Evolutionary conservation across 1,140 invertebrate species (phyloP).

Genomic region (Potamilus streckersoni): DNA sequence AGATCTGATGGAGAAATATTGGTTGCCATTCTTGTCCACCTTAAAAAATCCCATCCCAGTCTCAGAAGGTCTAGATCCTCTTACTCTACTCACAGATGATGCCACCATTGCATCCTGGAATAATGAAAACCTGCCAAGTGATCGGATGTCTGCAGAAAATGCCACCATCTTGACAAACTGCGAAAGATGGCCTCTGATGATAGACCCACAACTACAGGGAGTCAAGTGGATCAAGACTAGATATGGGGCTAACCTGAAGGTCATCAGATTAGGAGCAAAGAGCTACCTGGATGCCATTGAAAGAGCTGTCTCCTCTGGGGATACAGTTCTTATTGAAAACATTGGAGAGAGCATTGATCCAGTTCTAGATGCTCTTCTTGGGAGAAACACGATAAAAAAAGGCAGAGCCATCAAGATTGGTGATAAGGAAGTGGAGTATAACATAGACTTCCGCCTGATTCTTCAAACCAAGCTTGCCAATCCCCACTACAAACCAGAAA

Average conservation of each 20-base stretch:
- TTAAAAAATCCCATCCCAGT: constrained; percentile 82
- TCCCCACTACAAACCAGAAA: constrained; percentile 98
- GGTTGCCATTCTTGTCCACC: constrained; percentile 74
- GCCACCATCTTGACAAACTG: constrained; percentile 94
- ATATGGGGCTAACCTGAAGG: constrained; percentile 83
- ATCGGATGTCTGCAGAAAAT: constrained; percentile 97
- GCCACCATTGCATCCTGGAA: constrained; percentile 95
- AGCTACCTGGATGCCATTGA: constrained; percentile 93
- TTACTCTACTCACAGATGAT: constrained; percentile 90
- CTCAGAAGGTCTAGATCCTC: constrained; percentile 87
- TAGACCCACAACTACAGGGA: constrained; percentile 87
- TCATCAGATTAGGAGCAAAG: constrained; percentile 87
- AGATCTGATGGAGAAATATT: constrained; percentile 87
- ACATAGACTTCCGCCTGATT: constrained; percentile 86
- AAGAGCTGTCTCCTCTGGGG: constrained; percentile 83
- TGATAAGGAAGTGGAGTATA: constrained; percentile 96
- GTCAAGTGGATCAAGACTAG: constrained; percentile 98
- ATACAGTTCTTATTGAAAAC: constrained; percentile 91
- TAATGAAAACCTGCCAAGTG: constrained; percentile 94
- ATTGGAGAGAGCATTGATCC: constrained; percentile 95
- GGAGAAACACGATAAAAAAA: constrained; percentile 95
- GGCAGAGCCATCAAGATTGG: constrained; percentile 91
- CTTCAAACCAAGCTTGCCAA: constrained; percentile 97
- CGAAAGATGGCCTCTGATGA: constrained; percentile 97
- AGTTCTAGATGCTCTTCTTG: constrained; percentile 91